Percentiles rank a stretch among this genome's conserved stretches.
phyloP scores from a whole-genome alignment of 1,140 invertebrate genomes.

The Dysdera silvatica region DNA sequence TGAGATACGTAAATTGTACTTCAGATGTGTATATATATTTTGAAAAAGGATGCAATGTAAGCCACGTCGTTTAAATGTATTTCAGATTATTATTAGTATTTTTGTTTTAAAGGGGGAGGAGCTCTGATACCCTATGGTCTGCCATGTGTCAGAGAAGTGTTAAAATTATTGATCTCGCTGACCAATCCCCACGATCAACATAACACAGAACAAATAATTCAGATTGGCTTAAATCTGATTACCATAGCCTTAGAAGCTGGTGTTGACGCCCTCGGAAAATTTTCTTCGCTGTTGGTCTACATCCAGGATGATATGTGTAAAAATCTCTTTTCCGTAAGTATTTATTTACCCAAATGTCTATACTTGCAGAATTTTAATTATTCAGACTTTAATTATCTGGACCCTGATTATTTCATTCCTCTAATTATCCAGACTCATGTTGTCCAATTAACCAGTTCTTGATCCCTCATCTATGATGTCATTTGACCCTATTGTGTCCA shows the following conservation, averaged over 20 bases:
- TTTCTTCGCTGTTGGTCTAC: constrained; percentile 67
- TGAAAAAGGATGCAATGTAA: background rate
- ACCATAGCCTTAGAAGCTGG: constrained; percentile 87
- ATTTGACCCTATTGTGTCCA: too few relatives aligned
- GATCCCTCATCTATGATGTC: too few relatives aligned
- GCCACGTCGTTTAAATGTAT: background rate
- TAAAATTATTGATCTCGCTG: constrained; percentile 84
- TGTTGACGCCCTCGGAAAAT: constrained; percentile 76
- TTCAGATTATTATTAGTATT: background rate
- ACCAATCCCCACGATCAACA: constrained; percentile 75
- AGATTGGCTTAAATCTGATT: constrained; percentile 80
- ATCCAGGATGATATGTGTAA: constrained; percentile 88
- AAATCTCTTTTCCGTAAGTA: constrained; percentile 67
- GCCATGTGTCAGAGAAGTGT: constrained; percentile 81
- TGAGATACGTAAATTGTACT: too few relatives aligned
- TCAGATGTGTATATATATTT: background rate
- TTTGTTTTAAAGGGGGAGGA: too few relatives aligned
- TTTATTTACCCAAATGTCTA: too few relatives aligned
- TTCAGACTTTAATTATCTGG: too few relatives aligned
- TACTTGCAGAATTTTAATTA: too few relatives aligned
- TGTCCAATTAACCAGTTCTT: too few relatives aligned
- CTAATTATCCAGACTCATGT: too few relatives aligned
- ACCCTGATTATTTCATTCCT: too few relatives aligned
- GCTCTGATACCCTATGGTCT: constrained; percentile 75
- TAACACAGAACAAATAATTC: constrained; percentile 88